Base-by-base conservation (phyloP, 2,888 invertebrate genomes). In the Himalopsyche kuldschensis region DNA sequence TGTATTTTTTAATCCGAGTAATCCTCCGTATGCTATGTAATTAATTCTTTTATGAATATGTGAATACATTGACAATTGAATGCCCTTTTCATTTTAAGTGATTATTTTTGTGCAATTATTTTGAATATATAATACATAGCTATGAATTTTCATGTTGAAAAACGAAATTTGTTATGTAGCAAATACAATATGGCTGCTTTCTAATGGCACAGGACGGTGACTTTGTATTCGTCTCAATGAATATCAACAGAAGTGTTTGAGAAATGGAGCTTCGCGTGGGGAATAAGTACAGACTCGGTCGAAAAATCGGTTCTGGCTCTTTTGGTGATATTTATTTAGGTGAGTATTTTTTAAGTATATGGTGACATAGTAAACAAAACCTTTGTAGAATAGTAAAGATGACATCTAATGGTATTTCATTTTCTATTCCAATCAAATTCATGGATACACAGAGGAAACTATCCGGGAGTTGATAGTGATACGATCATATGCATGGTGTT, bases 251-350 rank as follows among this genome's bases (percentile, higher is more conserved):
- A 80, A 84, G 80, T 84, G 79, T 82, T 82, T 82, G 82, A 84
- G 84, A 83, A 83, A 98, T 98, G 98, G 98, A 98, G 93, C 94
- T 98, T 89, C 95, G 97, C 91, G 97, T 98, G 90, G 98, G 98
- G 90, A 98, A 98, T 92, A 98, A 98, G 93, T 99, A 98, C 93
- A 95, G 99, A 90, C 95, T 99, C 89, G 98, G 98, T 89, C 95
- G 99, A 89, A 99, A 99, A 94, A 98, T 99, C 90, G 98, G 99
- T 89, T 99, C 98, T 89, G 99, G 99, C 88, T 99, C 99, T 84
- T 99, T 99, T 92, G 99, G 99, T 89, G 99, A 99, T 92, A 99
- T 99, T 91, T 99, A 99, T 93, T 93, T 99, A 91, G 99, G 97
- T 97, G 91, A 94, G 93, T 86, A 48, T 41, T 48, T 78, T 81